Conservation (phyloP, 2,113 vertebrate species). For the Trichomycterus rosablanca region DNA sequence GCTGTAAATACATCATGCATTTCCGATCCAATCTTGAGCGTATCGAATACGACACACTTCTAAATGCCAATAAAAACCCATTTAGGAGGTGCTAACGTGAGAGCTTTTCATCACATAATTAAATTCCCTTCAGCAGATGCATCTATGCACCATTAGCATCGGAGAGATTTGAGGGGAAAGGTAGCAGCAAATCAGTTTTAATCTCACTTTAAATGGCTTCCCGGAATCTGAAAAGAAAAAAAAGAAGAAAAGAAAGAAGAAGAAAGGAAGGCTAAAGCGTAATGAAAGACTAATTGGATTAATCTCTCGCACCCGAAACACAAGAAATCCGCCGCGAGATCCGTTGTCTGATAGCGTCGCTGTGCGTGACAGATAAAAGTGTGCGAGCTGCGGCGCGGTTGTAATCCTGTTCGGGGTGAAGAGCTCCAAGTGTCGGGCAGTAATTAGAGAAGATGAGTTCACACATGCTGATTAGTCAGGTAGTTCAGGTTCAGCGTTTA, state of each 20-base stretch:
- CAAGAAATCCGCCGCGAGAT: conserved; percentile 48
- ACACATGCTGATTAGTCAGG: no score
- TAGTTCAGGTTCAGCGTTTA: no score
- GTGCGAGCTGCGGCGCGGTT: conserved; percentile 51
- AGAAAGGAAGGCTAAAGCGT: conserved; percentile 30
- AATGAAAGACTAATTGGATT: conserved; percentile 63
- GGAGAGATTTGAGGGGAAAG: conserved; percentile 15
- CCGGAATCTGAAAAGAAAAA: no score
- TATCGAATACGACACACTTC: conserved; percentile 1
- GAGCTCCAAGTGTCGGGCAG: conserved; percentile 49
- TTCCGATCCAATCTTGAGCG: not conserved
- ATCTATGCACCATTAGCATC: conserved; percentile 31
- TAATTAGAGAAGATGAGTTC: conserved; percentile 60
- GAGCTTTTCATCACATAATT: conserved; percentile 38
- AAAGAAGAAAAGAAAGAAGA: conserved; percentile 22
- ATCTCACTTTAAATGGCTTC: conserved; percentile 36
- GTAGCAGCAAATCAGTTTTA: conserved; percentile 32
- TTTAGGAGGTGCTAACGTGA: conserved; percentile 20
- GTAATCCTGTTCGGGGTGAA: no score
- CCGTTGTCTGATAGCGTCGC: conserved; percentile 59
- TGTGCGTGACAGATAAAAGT: conserved; percentile 53
- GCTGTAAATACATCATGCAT: not conserved
- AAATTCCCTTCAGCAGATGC: conserved; percentile 18
- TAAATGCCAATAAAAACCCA: conserved; percentile 14
- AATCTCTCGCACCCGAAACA: conserved; percentile 51